Base-by-base conservation (phyloP, 1,140 invertebrate genomes). In the Solenopsis invicta region DNA sequence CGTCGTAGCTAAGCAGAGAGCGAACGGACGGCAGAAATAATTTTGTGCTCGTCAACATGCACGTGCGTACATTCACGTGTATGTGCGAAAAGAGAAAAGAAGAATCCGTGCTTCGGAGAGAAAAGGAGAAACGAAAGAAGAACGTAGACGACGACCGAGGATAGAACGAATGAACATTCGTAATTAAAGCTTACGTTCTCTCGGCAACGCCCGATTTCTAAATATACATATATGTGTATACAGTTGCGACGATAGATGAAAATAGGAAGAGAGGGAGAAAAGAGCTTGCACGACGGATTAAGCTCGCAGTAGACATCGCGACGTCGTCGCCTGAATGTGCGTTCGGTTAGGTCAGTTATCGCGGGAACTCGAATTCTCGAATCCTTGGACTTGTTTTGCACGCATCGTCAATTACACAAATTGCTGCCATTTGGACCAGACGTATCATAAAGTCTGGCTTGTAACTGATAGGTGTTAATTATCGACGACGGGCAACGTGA, bases 321-420 rank as follows among this genome's bases (percentile, higher is more conserved):
- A 87, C 90, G 88, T 82, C 80, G 64, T 90, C 74, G 86, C 50
- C 88, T 82, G 74, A 85, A 62, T 75, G 34, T 77, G 78, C 75
- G 76, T 88, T 86, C 85, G 67, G 85, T 89, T 91, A 91, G 89
- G 87, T 90, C 90, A 89, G 85, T 92, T 85, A 87, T 76, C 82
- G 82, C 54, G 84, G 80, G 2, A 66, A 18, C 18, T 18, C 61
- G 69, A 64, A 59, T 61, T 74, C 71, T 34, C 54, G 37, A 29
- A 16, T 34, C 5, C 9, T 59, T 16, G 21, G n/a, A 18, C 29
- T 12, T 50, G 41, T 82, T 9, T n/a, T 8, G 16, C 8, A 54
- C n/a, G 29, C 18, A 56, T 21, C 29, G 16, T 48, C 66, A 50
- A 50, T 69, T 69, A 24, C 48, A 34, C 29, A 45, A 81, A 59